Conservation (phyloP, 2,888 invertebrate species). For the Spodoptera picta region DNA sequence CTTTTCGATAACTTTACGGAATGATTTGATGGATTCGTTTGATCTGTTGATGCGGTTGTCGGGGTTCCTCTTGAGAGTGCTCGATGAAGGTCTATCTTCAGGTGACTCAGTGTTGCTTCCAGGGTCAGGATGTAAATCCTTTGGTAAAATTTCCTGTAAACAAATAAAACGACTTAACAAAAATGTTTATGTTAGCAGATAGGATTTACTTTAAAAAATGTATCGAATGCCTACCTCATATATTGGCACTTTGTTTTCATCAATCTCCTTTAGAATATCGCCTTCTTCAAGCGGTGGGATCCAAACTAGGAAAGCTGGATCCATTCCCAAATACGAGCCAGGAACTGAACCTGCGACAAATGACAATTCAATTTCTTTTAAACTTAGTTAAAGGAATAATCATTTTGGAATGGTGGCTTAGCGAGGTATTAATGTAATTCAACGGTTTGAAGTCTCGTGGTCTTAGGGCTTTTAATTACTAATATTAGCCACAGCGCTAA, state of each 20-base stretch:
- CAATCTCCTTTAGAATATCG: slow-evolving; percentile 90
- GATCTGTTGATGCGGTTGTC: slow-evolving; percentile 74
- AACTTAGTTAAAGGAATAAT: slow-evolving; percentile 17
- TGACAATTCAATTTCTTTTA: slow-evolving; percentile 49
- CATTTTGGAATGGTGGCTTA: background rate
- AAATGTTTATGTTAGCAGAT: no score
- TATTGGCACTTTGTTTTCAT: slow-evolving; percentile 81
- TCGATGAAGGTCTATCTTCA: slow-evolving; percentile 86
- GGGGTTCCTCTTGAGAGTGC: slow-evolving; percentile 72
- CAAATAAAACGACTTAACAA: no score
- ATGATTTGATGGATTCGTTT: slow-evolving; percentile 78
- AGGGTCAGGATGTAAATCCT: slow-evolving; percentile 85
- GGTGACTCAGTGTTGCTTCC: slow-evolving; percentile 92
- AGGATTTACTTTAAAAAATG: no score
- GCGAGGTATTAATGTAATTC: no score
- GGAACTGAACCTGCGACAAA: slow-evolving; percentile 91
- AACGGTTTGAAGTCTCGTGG: no score
- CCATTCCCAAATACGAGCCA: slow-evolving; percentile 96
- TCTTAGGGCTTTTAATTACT: no score
- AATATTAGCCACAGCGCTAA: no score
- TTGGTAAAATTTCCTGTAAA: slow-evolving; percentile 86
- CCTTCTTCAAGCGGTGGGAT: slow-evolving; percentile 94
- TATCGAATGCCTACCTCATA: slow-evolving; percentile 73
- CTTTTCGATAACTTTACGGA: slow-evolving; percentile 76
- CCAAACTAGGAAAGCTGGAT: slow-evolving; percentile 96